A percentile compares a stretch with the other conserved stretches of the same genome.
Evolutionary conservation across 35 echinoderm and acorn worm species (phyloP).

Genomic region (Strongylocentrotus purpuratus): DNA sequence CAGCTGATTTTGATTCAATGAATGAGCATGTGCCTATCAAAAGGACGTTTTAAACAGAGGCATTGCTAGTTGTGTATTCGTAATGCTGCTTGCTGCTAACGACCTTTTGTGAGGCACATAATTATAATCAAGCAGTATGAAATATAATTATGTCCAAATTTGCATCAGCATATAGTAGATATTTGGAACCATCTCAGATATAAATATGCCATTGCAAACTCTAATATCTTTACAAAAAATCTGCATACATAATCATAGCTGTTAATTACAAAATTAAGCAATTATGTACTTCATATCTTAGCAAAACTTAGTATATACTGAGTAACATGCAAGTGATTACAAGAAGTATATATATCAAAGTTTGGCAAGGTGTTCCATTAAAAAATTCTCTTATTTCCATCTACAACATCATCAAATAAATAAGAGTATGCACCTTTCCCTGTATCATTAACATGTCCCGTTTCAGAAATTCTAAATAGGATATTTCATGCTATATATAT

Average conservation of each 20-base stretch:
- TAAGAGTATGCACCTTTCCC: background rate
- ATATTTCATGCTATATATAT: background rate
- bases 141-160: background rate
- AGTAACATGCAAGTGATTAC: background rate
- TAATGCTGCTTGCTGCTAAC: too few species aligned
- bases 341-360: constrained; percentile 12
- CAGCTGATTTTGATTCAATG: too few species aligned
- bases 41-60: too few species aligned
- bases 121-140: too few species aligned
- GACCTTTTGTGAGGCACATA: too few species aligned
- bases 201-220: background rate
- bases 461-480: background rate
- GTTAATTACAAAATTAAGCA: too few species aligned
- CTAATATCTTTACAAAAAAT: background rate
- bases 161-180: background rate
- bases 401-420: background rate
- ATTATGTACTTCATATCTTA: background rate
- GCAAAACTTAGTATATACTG: background rate
- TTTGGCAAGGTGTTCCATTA: constrained; percentile 2
- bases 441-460: background rate
- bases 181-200: background rate
- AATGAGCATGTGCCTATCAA: too few species aligned
- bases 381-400: background rate
- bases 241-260: background rate
- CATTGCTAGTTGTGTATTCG: too few species aligned